Evolutionary conservation across 2,113 vertebrate genomes (phyloP), one percentile per base, ranked within the genome.

Genomic region (Sardina pilchardus): DNA sequence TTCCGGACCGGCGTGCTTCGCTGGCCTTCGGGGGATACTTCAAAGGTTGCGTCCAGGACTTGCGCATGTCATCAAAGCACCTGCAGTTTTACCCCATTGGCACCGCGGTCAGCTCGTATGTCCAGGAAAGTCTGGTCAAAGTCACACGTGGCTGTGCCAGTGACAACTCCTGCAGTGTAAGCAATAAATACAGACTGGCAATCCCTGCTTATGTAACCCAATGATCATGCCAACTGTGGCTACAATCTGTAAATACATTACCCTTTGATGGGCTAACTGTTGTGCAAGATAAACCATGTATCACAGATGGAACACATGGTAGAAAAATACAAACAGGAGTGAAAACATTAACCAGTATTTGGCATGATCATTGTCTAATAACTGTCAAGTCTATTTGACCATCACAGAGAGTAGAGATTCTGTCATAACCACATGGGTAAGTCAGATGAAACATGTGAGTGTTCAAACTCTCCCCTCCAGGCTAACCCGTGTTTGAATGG

Each of bases 41-140:
- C 88, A 98, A 97, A 91, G 98, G 97, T 10, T 99, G 97, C 24
- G 90, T 99, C 75, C 97, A 99, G 93, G 97, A 99, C 89, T 82
- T 97, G 86, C 96, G 96, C 90, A 86, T 98, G 21, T 96, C 96
- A 90, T 94, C 90, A 43, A 94, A 91, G 81, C 93, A 85, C 0
- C 91, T 99, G 89, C 97, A 98, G 92, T 97, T 99, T 89, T 99
- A 96, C 88, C 95, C 96, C 16, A 87, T 94, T 81, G 82, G 87
- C 34, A 83, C 87, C 19, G 80, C 56, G 0, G 90, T 86, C 5
- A 90, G 86, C 44, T 91, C 93, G 34, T 89, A 92, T 85, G 81
- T n/a, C 45, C 92, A 92, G 19, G 86, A 87, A 85, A 82, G 91
- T 21, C 93, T 97, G 82, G 88, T 92, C 86, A 94, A 95, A 2